Conservation (phyloP, 2,797 vertebrate genomes). For the Numenius phaeopus region DNA sequence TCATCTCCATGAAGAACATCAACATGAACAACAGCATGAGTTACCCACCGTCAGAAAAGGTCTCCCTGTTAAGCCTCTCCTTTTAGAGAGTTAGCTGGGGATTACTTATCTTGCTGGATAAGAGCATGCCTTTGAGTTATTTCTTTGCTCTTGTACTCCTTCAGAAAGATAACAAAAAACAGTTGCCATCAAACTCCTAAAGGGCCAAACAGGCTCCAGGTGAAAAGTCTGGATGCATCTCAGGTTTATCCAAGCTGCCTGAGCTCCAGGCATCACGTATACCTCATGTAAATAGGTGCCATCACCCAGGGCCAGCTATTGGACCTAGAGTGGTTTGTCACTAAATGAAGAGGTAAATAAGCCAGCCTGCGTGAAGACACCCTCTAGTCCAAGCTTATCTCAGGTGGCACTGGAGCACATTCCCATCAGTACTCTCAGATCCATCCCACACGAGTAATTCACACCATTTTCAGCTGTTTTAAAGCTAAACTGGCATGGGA, state of each 20-base stretch:
- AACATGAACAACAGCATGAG: conserved; percentile 79
- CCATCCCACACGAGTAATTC: neutral
- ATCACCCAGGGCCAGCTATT: neutral
- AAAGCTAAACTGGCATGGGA: neutral
- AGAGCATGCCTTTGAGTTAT: neutral
- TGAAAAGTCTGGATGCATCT: neutral
- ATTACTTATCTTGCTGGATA: neutral
- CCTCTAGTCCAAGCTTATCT: neutral
- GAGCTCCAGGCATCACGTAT: neutral
- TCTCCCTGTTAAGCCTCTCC: neutral
- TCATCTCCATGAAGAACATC: conserved; percentile 84
- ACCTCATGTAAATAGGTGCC: neutral
- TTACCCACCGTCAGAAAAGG: conserved; percentile 72
- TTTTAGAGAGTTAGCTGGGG: neutral
- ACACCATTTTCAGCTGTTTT: neutral
- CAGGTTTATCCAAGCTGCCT: neutral
- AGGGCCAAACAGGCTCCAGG: neutral
- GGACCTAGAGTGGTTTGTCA: neutral
- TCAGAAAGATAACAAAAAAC: neutral
- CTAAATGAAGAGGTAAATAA: neutral
- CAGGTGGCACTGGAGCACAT: neutral
- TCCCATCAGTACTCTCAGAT: neutral
- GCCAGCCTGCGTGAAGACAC: neutral
- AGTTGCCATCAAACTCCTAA: neutral
- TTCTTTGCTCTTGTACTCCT: neutral